Conservation (phyloP, 1,140 invertebrate species). For the Zophobas morio region DNA sequence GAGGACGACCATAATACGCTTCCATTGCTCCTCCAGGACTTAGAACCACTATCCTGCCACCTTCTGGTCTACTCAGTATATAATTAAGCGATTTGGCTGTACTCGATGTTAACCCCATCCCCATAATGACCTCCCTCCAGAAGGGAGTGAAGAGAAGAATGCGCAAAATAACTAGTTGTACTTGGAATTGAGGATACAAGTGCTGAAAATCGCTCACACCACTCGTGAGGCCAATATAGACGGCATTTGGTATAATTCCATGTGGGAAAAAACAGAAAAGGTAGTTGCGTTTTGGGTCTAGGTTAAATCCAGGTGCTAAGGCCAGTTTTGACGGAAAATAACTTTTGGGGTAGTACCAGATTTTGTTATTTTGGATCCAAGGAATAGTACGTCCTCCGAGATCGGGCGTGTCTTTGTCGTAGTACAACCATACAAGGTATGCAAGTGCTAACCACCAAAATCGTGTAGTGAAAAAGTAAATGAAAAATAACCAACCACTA, state of each 20-base stretch:
- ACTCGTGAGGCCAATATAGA: background rate
- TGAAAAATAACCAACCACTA: background rate
- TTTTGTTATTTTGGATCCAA: conserved; percentile 1
- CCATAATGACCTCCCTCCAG: background rate
- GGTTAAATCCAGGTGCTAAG: background rate
- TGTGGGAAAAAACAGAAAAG: conserved; percentile 26
- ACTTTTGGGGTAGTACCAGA: conserved; percentile 17
- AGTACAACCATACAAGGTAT: conserved; percentile 78
- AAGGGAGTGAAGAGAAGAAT: conserved; percentile 15
- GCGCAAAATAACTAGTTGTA: background rate
- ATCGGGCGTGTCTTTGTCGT: conserved; percentile 10
- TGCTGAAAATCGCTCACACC: conserved; percentile 1
- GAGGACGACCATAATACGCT: background rate
- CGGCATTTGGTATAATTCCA: conserved; percentile 6
- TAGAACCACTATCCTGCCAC: conserved; percentile 10
- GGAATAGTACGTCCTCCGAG: background rate
- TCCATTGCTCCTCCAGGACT: background rate
- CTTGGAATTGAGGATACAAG: background rate
- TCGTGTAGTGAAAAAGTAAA: conserved; percentile 70
- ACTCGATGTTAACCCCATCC: background rate
- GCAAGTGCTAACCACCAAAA: conserved; percentile 71
- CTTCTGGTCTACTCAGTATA: background rate
- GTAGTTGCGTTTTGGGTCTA: conserved; percentile 25
- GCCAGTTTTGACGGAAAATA: conserved; percentile 24
- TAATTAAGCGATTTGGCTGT: conserved; percentile 8